Base-by-base conservation (phyloP, 2,113 vertebrate genomes). In the Aphyosemion australe region DNA sequence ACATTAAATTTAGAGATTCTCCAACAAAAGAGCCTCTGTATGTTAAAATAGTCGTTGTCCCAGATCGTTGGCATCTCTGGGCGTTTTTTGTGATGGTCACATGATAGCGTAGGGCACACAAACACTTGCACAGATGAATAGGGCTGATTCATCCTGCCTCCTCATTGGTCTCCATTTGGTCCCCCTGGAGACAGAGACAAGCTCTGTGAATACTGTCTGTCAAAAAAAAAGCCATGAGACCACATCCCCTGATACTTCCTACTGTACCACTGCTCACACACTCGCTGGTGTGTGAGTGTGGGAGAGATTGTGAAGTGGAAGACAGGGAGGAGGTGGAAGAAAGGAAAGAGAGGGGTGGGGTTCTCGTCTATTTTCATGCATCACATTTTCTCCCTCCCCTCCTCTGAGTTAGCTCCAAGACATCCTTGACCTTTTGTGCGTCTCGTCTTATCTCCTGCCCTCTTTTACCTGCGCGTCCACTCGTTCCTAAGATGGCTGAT, bases 181-280 rank as follows among this genome's bases (percentile, higher is more conserved):
- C 84, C 71, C 84, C 82, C 78, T 84, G 79, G 85, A 87, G 79
- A 88, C 81, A 69, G 74, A 77, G 74, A 84, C 61, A 37, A 75
- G 69, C 63, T 53, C 64, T 51, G 55, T 63, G 75, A 78, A 82
- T 64, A 83, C 65, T 79, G 76, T 85, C 84, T 80, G 78, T 83
- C 83, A 67, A 79, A 82, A 80, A 74, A 1, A 37, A 37, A 37
- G 34, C 34, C 78, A 76, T 79, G 70, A 74, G 77, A 77, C 73
- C 50, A 74, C 63, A 45, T 87, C 79, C 79, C 69, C 79, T 55
- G 78, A 73, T 39, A 77, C 85, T 79, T 86, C 80, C 74, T 79
- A 80, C 79, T 89, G 87, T 88, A 87, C 73, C 68, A 66, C 65
- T 69, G 54, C 69, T 74, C 53, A 31, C 62, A 88, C 82, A 85